phyloP scores from a whole-genome alignment of 1,140 invertebrate species.

The Leguminivora glycinivorella region DNA sequence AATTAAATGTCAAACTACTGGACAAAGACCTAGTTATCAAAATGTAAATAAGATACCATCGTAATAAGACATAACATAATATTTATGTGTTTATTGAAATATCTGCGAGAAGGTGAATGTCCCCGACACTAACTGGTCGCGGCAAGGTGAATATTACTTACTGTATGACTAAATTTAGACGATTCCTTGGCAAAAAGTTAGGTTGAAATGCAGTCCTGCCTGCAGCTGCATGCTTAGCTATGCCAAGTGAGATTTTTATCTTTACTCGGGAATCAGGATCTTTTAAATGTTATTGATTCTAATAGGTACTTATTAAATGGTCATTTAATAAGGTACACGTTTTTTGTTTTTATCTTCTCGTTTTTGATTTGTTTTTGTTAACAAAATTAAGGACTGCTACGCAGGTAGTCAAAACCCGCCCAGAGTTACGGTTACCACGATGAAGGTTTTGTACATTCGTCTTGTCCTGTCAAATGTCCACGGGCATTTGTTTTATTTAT shows the following conservation, averaged over 20 bases:
- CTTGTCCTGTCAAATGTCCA: background rate
- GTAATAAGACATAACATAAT: slow-evolving; percentile 15
- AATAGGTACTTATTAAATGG: background rate
- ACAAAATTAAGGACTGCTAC: background rate
- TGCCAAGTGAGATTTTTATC: background rate
- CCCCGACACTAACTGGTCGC: background rate
- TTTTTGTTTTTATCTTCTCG: background rate
- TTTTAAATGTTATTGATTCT: background rate
- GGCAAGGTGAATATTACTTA: slow-evolving; percentile 5
- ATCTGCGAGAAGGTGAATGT: slow-evolving; percentile 1
- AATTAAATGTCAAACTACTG: background rate
- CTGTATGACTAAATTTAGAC: background rate
- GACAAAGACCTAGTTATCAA: background rate
- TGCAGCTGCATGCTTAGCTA: background rate
- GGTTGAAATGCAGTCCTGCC: background rate
- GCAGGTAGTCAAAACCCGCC: too few relatives aligned
- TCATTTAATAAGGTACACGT: too few relatives aligned
- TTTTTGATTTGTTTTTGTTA: background rate
- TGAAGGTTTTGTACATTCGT: background rate
- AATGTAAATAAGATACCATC: slow-evolving; percentile 10
- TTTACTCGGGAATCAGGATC: too few relatives aligned
- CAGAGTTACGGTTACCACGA: too few relatives aligned
- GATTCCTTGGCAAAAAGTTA: background rate
- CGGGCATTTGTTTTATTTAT: too few relatives aligned
- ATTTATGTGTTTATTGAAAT: slow-evolving; percentile 3